These are phyloP conservation scores for Neodiprion pinetum DNA, from an alignment of 1,140 invertebrate species.

Conservation along the genomic window DNA sequence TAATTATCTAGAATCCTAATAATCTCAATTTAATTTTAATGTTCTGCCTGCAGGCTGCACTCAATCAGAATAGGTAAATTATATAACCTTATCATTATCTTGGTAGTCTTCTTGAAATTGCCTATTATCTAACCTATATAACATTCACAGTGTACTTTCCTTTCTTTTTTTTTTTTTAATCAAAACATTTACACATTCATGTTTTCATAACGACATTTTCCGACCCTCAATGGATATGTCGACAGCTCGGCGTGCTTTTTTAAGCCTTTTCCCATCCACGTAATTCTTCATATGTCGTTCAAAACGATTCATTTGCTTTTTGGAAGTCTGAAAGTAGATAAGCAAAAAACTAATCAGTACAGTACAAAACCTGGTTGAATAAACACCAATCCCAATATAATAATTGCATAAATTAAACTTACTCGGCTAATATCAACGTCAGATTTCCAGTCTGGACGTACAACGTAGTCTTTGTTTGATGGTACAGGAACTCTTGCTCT, in stretches of 20 bases:
- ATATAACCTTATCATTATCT: no score
- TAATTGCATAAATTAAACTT: slow-evolving; percentile 44
- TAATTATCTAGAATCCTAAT: no score
- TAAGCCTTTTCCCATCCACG: slow-evolving; percentile 83
- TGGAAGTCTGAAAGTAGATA: slow-evolving; percentile 66
- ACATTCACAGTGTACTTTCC: no score
- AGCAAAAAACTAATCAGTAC: slow-evolving; percentile 21
- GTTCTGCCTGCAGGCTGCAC: no score
- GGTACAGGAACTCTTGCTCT: slow-evolving; percentile 94
- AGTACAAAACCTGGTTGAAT: slow-evolving; percentile 4
- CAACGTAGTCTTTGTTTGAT: slow-evolving; percentile 96
- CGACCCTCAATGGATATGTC: slow-evolving; percentile 95
- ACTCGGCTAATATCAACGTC: slow-evolving; percentile 86
- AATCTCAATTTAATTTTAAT: no score
- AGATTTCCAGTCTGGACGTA: slow-evolving; percentile 89
- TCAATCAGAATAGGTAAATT: no score
- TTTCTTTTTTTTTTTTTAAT: no score
- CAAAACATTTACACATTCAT: background rate
- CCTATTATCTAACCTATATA: no score
- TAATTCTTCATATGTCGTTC: slow-evolving; percentile 93
- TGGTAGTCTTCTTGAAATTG: no score
- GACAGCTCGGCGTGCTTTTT: slow-evolving; percentile 82
- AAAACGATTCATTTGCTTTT: slow-evolving; percentile 85
- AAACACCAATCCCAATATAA: slow-evolving; percentile 8
- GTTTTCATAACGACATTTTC: slow-evolving; percentile 87